phyloP scores from a whole-genome alignment of 2,113 vertebrate genomes.

The Morphnarchus princeps region DNA sequence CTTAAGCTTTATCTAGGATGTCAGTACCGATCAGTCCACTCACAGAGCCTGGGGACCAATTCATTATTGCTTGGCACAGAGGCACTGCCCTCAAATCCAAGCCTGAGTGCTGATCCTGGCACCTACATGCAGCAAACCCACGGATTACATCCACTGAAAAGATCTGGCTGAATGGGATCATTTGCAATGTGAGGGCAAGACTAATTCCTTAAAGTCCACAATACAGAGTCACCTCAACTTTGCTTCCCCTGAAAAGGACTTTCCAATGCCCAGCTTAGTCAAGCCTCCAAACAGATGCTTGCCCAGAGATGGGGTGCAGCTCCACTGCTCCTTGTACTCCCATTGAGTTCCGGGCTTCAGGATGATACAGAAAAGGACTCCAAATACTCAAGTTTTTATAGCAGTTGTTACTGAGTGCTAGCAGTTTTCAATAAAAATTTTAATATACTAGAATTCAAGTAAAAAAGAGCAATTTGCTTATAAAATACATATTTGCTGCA shows the following conservation, averaged over 20 bases:
- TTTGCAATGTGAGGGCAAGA: background rate
- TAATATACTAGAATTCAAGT: slow-evolving; percentile 27
- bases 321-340: background rate
- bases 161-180: background rate
- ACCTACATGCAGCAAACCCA: background rate
- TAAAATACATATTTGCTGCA: slow-evolving; percentile 26
- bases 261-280: background rate
- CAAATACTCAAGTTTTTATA: background rate
- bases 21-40: background rate
- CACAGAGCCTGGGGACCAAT: background rate
- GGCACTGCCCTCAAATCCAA: background rate
- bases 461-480: slow-evolving; percentile 12
- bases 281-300: background rate
- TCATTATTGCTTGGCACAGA: background rate
- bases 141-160: background rate
- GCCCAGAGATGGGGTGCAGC: background rate
- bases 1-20: background rate
- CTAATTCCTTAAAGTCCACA: background rate
- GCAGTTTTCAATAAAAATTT: slow-evolving; percentile 6
- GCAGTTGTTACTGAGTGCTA: background rate
- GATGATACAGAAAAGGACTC: background rate
- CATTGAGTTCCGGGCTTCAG: background rate
- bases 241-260: background rate
- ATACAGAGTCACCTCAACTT: background rate
- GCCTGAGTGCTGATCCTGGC: background rate